A percentile compares a stretch with the other conserved stretches of the same genome.
Evolutionary conservation across 1,140 invertebrate genomes (phyloP).

Genomic region (Charaxes varanes): DNA sequence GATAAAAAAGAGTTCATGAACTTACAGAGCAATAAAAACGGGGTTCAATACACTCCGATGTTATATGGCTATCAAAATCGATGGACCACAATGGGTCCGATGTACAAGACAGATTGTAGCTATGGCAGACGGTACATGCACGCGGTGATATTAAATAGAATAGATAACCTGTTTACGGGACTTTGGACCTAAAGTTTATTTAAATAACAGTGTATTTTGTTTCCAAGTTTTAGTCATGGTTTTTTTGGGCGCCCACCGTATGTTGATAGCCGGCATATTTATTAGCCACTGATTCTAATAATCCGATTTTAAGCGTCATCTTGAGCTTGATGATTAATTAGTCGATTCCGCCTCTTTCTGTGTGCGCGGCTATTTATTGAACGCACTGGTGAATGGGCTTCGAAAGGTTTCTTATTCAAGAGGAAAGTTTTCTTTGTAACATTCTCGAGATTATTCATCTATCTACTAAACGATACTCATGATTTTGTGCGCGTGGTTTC

Average conservation of each 20-base stretch:
- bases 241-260: conserved; percentile 2
- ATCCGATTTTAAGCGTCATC: conserved; percentile 38
- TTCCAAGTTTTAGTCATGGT: neutral
- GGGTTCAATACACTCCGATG: conserved; percentile 33
- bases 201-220: conserved; percentile 3
- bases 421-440: too few relatives aligned
- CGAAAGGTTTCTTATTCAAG: conserved; percentile 2
- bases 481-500: too few relatives aligned
- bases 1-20: conserved; percentile 22
- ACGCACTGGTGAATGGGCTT: conserved; percentile 2
- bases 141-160: neutral
- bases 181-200: conserved; percentile 11
- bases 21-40: conserved; percentile 20
- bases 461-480: too few relatives aligned
- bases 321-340: conserved; percentile 36
- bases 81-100: conserved; percentile 27
- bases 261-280: conserved; percentile 24
- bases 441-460: too few relatives aligned
- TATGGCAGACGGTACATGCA: conserved; percentile 20
- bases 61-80: conserved; percentile 27
- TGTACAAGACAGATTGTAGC: conserved; percentile 29
- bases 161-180: conserved; percentile 3
- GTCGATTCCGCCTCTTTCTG: conserved; percentile 8
- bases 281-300: conserved; percentile 35
- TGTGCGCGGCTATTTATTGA: conserved; percentile 1